Percentiles rank a stretch among this genome's conserved stretches.
Conservation (phyloP, 2,797 vertebrate genomes). For the Pogoniulus pusillus region DNA sequence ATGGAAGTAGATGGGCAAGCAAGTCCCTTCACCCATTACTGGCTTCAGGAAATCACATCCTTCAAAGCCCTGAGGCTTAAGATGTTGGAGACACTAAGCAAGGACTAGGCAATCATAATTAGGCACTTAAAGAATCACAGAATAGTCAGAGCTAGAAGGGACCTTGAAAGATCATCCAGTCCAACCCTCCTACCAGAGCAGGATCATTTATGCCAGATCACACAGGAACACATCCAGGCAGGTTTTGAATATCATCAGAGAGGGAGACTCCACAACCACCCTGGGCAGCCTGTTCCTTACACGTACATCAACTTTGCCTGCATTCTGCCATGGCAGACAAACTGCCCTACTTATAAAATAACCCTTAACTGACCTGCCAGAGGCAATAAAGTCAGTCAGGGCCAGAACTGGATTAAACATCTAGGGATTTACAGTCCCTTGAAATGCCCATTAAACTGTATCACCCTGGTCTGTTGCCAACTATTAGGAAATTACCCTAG, state of each 20-base stretch:
- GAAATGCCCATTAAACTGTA: neutral
- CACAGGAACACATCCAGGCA: too few species aligned
- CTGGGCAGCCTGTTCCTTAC: too few species aligned
- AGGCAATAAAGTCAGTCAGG: neutral
- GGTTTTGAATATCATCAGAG: too few species aligned
- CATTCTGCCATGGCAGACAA: neutral
- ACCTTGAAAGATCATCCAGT: too few species aligned
- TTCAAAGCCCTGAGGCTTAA: neutral
- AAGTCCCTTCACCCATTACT: neutral
- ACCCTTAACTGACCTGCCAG: neutral
- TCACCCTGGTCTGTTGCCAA: neutral
- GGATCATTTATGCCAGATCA: too few species aligned
- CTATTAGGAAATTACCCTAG: neutral
- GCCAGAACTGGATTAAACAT: neutral
- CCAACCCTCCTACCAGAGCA: too few species aligned
- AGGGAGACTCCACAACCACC: too few species aligned
- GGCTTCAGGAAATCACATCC: neutral
- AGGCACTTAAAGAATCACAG: neutral
- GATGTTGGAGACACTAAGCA: neutral
- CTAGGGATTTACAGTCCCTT: neutral
- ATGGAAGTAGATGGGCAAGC: neutral
- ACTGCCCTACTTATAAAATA: neutral
- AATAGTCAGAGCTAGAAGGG: too few species aligned
- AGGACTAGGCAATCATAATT: neutral
- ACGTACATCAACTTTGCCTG: neutral